Evolutionary conservation across 1,140 invertebrate species (phyloP).

Genomic region (Brachionus manjavacas): DNA sequence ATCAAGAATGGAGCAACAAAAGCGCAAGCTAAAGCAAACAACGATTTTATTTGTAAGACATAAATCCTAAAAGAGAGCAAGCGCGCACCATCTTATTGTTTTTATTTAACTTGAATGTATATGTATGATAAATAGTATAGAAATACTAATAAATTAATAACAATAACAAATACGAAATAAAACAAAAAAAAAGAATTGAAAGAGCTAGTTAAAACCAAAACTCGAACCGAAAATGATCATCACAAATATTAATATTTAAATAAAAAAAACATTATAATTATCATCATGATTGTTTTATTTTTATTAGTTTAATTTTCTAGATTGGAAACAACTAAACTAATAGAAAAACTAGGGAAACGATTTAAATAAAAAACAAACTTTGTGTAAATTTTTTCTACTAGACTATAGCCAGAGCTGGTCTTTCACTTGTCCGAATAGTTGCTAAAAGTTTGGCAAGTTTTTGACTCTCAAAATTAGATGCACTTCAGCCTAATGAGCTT

Average conservation of each 20-base stretch:
- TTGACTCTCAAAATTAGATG: too few relatives aligned
- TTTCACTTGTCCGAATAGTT: not conserved
- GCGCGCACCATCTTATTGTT: constrained; percentile 20
- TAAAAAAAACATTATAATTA: constrained; percentile 40
- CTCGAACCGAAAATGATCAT: constrained; percentile 30
- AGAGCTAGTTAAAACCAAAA: not conserved
- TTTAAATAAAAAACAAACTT: not conserved
- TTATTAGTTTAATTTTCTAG: constrained; percentile 32
- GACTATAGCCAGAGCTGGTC: not conserved
- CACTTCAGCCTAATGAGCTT: too few relatives aligned
- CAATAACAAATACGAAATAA: constrained; percentile 26
- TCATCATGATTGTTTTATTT: constrained; percentile 39
- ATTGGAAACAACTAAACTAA: not conserved
- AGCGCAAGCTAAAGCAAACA: not conserved
- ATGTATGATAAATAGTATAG: not conserved
- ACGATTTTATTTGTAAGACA: not conserved
- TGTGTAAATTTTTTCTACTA: not conserved
- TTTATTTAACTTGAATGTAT: constrained; percentile 15
- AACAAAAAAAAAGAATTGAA: not conserved
- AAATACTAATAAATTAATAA: constrained; percentile 17
- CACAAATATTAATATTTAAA: constrained; percentile 37
- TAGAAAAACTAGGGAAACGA: not conserved
- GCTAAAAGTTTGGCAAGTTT: not conserved
- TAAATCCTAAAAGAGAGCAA: not conserved
- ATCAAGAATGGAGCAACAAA: constrained; percentile 12